A percentile compares a stretch with the other conserved stretches of the same genome.
Conservation (phyloP, 30 jellyfish, hydroid and myxozoan species). For the Turritopsis rubra region DNA sequence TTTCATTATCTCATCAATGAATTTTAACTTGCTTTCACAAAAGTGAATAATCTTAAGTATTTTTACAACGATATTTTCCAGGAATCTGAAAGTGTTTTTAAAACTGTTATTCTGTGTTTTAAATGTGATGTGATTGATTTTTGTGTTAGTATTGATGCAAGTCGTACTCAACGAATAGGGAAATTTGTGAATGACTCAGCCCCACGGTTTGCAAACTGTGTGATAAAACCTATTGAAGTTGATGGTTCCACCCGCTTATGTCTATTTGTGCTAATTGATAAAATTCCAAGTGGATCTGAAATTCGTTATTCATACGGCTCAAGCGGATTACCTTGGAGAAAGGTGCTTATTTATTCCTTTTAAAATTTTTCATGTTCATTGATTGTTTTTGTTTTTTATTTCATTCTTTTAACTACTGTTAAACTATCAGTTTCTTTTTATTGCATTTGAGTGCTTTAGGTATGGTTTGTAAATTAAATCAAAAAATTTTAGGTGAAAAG, state of each 20-base stretch:
- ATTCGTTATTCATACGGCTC: slow-evolving; percentile 6
- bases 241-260: not conserved
- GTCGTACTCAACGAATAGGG: not conserved
- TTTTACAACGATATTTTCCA: no score
- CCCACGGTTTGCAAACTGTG: slow-evolving; percentile 6
- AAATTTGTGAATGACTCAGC: slow-evolving; percentile 6
- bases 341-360: slow-evolving; percentile 1
- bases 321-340: slow-evolving; percentile 18
- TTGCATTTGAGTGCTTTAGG: not conserved
- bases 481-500: not conserved
- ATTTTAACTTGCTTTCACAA: not conserved
- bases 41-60: not conserved
- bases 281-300: not conserved
- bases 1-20: not conserved
- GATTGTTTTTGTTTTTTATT: not conserved
- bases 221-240: not conserved
- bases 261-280: not conserved
- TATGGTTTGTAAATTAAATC: not conserved
- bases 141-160: not conserved
- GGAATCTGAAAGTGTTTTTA: not conserved
- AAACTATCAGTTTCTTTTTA: not conserved
- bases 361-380: not conserved
- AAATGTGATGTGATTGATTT: not conserved
- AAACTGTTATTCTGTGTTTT: not conserved
- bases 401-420: not conserved